Conservation (phyloP, 2,888 invertebrate species). For the Morpho achilles region DNA sequence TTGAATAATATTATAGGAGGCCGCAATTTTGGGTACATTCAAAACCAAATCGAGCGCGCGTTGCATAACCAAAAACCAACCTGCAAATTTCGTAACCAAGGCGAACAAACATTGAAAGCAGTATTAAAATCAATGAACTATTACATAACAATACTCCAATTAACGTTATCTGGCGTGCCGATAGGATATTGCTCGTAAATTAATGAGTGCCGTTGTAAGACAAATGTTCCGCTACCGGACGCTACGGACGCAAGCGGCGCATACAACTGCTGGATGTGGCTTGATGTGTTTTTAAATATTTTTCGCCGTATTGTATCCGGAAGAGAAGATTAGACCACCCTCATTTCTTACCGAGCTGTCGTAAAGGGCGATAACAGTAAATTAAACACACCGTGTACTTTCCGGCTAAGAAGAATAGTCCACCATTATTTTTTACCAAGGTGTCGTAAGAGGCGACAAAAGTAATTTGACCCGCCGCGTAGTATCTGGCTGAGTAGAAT, state of each 20-base stretch:
- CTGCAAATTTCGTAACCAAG: constrained; percentile 17
- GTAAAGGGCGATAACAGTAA: too few species aligned
- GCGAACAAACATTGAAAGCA: constrained; percentile 25
- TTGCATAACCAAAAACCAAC: constrained; percentile 14
- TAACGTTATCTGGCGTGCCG: constrained; percentile 47
- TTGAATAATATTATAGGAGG: constrained; percentile 10
- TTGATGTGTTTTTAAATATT: neutral
- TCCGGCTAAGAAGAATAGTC: too few species aligned
- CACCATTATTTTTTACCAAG: too few species aligned
- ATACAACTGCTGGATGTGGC: constrained; percentile 34
- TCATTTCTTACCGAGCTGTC: too few species aligned
- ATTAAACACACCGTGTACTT: too few species aligned
- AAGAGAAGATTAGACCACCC: too few species aligned
- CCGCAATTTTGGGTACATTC: constrained; percentile 10
- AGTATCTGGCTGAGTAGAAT: too few species aligned
- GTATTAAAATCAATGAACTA: constrained; percentile 43
- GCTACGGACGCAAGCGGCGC: constrained; percentile 30
- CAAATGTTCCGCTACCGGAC: constrained; percentile 60
- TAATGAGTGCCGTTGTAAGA: constrained; percentile 69
- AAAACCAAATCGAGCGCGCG: neutral
- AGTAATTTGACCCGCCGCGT: too few species aligned
- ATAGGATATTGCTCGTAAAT: constrained; percentile 58
- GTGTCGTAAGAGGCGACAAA: too few species aligned
- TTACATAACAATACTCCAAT: constrained; percentile 59
- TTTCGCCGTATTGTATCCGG: too few species aligned